Evolutionary conservation across 2,113 vertebrate species (phyloP).

Genomic region (Macheiramphus alcinus): DNA sequence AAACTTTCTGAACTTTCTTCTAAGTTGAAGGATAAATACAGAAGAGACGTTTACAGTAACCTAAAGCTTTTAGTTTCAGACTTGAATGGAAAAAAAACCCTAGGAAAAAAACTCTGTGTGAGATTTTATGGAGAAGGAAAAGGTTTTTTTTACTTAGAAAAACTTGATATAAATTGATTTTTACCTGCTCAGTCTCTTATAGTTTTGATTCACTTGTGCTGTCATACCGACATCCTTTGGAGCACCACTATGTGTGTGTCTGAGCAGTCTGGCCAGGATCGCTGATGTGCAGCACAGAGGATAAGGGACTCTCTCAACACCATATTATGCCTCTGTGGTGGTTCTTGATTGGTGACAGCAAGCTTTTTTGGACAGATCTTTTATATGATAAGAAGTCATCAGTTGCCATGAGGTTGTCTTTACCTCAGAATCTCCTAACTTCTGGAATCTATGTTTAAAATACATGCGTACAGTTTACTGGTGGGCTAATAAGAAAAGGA

Average conservation of each 20-base stretch:
- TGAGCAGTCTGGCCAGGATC: not conserved
- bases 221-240: not conserved
- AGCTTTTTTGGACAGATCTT: not conserved
- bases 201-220: not conserved
- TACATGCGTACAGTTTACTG: not conserved
- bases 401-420: not conserved
- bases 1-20: not conserved
- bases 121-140: not conserved
- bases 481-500: not conserved
- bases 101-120: not conserved
- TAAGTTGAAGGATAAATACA: not conserved
- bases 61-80: not conserved
- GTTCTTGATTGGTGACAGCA: not conserved
- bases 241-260: accelerated
- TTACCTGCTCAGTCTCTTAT: not conserved
- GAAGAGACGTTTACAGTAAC: not conserved
- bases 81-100: not conserved
- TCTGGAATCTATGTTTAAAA: not conserved
- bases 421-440: not conserved
- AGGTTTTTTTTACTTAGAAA: not conserved
- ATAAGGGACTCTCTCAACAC: not conserved
- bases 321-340: not conserved
- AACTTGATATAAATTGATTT: not conserved
- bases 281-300: not conserved
- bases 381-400: not conserved